Base-by-base conservation (phyloP, 2,888 invertebrate species). In the Oegoconia quadripuncta region DNA sequence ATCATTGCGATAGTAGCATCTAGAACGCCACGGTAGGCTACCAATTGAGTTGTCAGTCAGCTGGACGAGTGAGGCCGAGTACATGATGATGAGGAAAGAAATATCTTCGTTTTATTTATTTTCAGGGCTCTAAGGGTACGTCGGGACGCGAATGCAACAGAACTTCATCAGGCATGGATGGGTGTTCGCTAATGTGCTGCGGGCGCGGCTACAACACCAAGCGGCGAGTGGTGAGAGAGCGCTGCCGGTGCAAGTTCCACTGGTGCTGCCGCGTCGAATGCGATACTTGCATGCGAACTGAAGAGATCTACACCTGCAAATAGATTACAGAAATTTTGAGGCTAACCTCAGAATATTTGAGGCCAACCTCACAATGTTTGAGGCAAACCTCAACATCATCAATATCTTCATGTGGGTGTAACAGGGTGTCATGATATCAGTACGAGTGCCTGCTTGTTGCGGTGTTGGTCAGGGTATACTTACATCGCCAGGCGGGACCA, bases 241-340 rank as follows among this genome's bases (percentile, higher is more conserved):
- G 97, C 17, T 98, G 98, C 79, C 92, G 95, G 58, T 98, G 98
- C 90, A 96, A 96, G 79, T 98, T 98, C 74, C 95, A 96, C 65
- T 98, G 98, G 97, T 98, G 98, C 82, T 98, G 98, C 80, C 91
- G 93, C 57, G 97, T 98, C 32, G 93, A 96, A 69, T 98, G 98
- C 81, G 94, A 96, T 74, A 95, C 94, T 31, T 98, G 98, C 77
- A 90, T 93, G 50, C 91, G 91, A 60, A 91, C 90, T 55, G 88
- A 93, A 46, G 96, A 97, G 71, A 83, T 95, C 47, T 93, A 96
- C 70, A 95, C 95, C 44, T 97, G 97, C 90, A 97, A 97, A 90
- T 97, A 70, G 35, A 26, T 20, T 20, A 20, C 20, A n/a, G n/a
- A n/a, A n/a, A n/a, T n/a, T n/a, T n/a, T n/a, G n/a, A n/a, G n/a